Base-by-base conservation (phyloP, 2,888 invertebrate genomes). In the Nomada ruficornis region DNA sequence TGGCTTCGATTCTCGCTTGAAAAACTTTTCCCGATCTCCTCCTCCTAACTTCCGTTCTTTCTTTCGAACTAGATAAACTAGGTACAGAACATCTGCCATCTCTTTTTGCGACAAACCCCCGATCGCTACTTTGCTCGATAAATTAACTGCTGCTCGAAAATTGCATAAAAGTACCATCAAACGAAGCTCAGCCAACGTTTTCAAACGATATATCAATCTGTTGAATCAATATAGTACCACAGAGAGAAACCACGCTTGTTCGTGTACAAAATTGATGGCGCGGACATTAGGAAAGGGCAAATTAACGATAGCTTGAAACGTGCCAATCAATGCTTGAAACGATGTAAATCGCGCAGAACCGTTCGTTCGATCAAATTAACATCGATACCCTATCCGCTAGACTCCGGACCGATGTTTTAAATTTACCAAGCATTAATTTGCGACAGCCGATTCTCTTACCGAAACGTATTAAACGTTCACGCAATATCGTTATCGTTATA, bases 201-300 rank as follows among this genome's bases (percentile, higher is more conserved):
- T 36, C 36, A 36, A 36, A 36, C 36, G 36, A 36, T 36, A 36
- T 36, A 50, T 26, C 36, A 54, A 65, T 62, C 42, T 42, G 50
- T 67, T n/a, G 55, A 52, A 62, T 74, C 50, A 15, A 68, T 55
- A 55, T 54, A 36, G 9, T 13, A 60, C 50, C 44, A 15, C 42
- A 57, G 50, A 26, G 67, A 10, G 62, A 59, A 75, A 82, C 44
- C 77, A 44, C 68, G 55, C 18, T 47, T 13, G 47, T 23, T 52
- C 20, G 18, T 57, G 42, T 29, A 44, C 54, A 55, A 79, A 63
- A 77, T 77, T 57, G 47, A 42, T 36, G 64, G 26, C 69, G 74
- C 42, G 59, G 72, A 83, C 83, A 80, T 74, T 69, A 76, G 68
- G 60, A 71, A 72, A 55, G 71, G 57, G 72, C 71, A 69, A 80